Evolutionary conservation across 2,113 vertebrate genomes (phyloP), one percentile per base, ranked within the genome.

Genomic region (Pontoporia blainvillei): DNA sequence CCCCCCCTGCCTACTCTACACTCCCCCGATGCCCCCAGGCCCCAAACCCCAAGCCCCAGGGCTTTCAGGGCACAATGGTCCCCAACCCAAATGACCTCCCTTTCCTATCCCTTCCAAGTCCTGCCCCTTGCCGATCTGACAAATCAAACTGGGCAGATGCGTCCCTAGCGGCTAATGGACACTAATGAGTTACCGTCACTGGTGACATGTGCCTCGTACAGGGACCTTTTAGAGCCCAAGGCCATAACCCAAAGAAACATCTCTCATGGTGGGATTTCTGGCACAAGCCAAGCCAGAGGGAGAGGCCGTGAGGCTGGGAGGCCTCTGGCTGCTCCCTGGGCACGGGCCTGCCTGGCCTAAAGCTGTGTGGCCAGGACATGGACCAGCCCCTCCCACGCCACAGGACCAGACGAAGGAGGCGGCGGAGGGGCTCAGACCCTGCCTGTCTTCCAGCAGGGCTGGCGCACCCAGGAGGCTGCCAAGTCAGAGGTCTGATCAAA

Each of bases 401-500:
- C 20, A 17, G 46, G 29, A 21, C 52, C 18, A 49, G 23, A 84
- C 44, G 52, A 49, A 52, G 27, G 90, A 7, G 13, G 25, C 69
- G 17, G 34, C 39, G 0, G 15, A 52, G 3, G 15, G 21, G 8
- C 62, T 13, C 3, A 6, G 49, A 21, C 41, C 66, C 41, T 41
- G 27, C 72, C 2, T 0, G 6, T n/a, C 69, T 93, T 86, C 83
- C 67, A 29, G 44, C 25, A 73, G 67, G 71, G 31, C 54, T 31
- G 2, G 31, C 59, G 66, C 93, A 97, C 97, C 95, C 97, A 75
- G 86, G 81, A 97, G 89, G 91, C 96, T 95, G 94, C 71, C 82
- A 54, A 75, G 96, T 92, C 96, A 96, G 95, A 98, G 93, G 87
- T 96, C 98, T 98, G 98, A 98, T 98, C 96, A 97, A 97, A 96